Evolutionary conservation across 2,113 vertebrate species (phyloP).

Genomic region (Menidia beryllina): DNA sequence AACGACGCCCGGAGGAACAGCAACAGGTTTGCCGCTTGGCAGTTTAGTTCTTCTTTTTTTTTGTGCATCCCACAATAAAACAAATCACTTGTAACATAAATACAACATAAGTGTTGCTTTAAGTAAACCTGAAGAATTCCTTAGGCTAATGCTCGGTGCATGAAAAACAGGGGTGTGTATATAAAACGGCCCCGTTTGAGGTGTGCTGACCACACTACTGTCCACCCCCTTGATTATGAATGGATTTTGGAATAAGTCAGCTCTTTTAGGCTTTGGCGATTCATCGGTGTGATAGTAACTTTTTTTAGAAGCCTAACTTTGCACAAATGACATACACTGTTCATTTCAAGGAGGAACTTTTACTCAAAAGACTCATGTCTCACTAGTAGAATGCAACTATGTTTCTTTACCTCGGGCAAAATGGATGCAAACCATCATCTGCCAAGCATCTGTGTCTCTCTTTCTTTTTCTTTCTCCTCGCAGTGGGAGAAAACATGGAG

Average conservation of each 20-base stretch:
- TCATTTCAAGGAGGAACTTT: slow-evolving; percentile 42
- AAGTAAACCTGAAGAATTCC: background rate
- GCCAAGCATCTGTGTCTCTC: slow-evolving; percentile 4
- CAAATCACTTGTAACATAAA: too few species aligned
- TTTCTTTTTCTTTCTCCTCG: slow-evolving; percentile 36
- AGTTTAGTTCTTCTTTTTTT: too few species aligned
- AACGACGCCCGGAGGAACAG: background rate
- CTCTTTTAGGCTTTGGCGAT: slow-evolving; percentile 13
- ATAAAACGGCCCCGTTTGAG: background rate
- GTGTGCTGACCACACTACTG: slow-evolving; percentile 30
- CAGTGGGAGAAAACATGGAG: slow-evolving; percentile 61
- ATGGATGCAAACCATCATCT: slow-evolving; percentile 44
- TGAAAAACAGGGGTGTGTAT: background rate
- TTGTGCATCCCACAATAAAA: too few species aligned
- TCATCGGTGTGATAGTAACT: slow-evolving; percentile 11
- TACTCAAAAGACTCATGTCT: slow-evolving; percentile 29
- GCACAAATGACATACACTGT: slow-evolving; percentile 17
- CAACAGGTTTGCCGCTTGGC: background rate
- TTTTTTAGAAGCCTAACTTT: background rate
- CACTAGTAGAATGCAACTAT: slow-evolving; percentile 54
- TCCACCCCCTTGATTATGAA: slow-evolving; percentile 23
- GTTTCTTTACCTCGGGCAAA: slow-evolving; percentile 64
- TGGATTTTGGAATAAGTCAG: slow-evolving; percentile 44
- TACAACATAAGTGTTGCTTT: background rate
- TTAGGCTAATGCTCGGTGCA: background rate